Evolutionary conservation across 2,797 vertebrate genomes (phyloP).

Genomic region (Crenichthys baileyi): DNA sequence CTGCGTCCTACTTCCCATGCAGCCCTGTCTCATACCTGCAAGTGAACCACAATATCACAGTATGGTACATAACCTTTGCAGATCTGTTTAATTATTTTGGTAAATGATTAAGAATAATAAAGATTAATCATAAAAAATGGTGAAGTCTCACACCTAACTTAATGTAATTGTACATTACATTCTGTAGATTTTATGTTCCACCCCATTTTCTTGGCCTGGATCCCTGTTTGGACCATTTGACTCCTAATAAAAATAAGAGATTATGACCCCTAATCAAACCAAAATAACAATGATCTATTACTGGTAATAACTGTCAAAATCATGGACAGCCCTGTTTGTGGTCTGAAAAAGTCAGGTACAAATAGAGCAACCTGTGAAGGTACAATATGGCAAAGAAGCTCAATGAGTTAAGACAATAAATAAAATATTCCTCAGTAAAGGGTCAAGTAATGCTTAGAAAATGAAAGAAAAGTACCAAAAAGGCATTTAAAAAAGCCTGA

Average conservation of each 20-base stretch:
- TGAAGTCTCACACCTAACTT: background rate
- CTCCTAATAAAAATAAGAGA: background rate
- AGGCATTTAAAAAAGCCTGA: background rate
- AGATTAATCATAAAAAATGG: background rate
- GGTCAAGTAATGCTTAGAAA: background rate
- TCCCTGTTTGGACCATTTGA: background rate
- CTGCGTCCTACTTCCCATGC: background rate
- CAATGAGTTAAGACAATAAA: background rate
- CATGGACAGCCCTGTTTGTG: background rate
- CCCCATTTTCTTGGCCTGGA: background rate
- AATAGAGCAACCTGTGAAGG: background rate
- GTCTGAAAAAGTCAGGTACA: background rate
- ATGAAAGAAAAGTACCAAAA: background rate
- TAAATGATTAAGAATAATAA: background rate
- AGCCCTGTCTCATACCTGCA: background rate
- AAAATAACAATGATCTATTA: background rate
- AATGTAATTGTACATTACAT: background rate
- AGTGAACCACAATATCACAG: background rate
- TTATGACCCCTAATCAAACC: background rate
- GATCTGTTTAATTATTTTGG: background rate
- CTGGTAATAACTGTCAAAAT: background rate
- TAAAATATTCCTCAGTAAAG: background rate
- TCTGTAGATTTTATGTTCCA: background rate
- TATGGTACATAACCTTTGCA: background rate
- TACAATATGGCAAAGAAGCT: background rate